Base-by-base conservation (phyloP, 2,888 invertebrate genomes). In the Zygothrica quintamaculata region DNA sequence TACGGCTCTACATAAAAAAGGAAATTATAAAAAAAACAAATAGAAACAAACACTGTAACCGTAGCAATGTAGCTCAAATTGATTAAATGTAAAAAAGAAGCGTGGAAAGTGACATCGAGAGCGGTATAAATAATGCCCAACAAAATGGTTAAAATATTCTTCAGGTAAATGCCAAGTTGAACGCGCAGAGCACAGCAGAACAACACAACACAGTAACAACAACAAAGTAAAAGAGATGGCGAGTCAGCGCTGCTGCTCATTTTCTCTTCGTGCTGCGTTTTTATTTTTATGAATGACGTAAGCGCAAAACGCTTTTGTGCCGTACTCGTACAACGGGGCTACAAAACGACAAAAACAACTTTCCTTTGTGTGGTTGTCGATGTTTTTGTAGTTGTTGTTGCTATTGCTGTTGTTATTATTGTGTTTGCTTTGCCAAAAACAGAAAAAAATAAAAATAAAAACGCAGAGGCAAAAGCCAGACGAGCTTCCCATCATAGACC, bases 221-320 rank as follows among this genome's bases (percentile, higher is more conserved):
- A 65, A 65, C 52, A 58, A 59, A 39, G 22, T 44, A 52, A 59
- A 39, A 55, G 44, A 65, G 64, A 64, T 31, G 37, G 58, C 55
- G 11, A 55, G 34, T 55, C 64, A 53, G 51, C 55, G 42, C 40
- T 26, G 42, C 50, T 57, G 39, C 47, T 62, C 37, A 40, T 51
- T 62, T 58, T 52, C 67, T 73, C 76, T 67, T 65, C 46, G 61
- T 48, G 50, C 50, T 70, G 59, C 59, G 66, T 53, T 82, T 82
- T 70, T 86, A 82, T 80, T 82, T 86, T 84, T 80, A 84, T 84
- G 80, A 84, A 84, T 84, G 82, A 84, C 82, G 82, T 84, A 84
- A 84, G 86, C 84, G 66, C 50, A 31, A 60, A 66, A 57, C 48
- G 72, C 76, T 74, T 51, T 56, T 57, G 60, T 66, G 40, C 64